A percentile compares a stretch with the other conserved stretches of the same genome.
Evolutionary conservation across 2,113 vertebrate species (phyloP).

Genomic region (Australoheros scitulus): DNA sequence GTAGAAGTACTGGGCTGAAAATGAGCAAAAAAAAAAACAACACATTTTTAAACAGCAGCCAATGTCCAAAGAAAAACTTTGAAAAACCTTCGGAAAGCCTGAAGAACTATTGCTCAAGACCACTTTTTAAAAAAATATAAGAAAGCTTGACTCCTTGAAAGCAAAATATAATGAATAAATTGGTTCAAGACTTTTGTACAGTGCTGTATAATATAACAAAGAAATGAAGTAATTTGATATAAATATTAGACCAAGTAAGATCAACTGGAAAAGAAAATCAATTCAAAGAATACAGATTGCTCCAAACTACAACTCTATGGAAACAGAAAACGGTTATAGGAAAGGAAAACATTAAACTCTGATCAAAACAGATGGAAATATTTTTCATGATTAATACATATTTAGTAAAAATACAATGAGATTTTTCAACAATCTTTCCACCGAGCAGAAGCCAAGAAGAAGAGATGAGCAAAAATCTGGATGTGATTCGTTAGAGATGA

Average conservation of each 20-base stretch:
- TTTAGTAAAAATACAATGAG: not conserved
- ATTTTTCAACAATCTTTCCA: not conserved
- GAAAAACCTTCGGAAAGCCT: not conserved
- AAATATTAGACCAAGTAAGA: conserved; percentile 5
- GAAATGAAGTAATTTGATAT: not conserved
- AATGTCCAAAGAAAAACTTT: not conserved
- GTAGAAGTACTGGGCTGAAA: not conserved
- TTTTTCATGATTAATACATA: not conserved
- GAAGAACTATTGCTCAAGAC: not conserved
- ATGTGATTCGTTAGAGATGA: conserved; percentile 50
- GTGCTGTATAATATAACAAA: not conserved
- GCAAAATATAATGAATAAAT: not conserved
- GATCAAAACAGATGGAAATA: not conserved
- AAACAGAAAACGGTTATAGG: not conserved
- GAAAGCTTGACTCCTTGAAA: not conserved
- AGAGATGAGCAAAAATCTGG: not conserved
- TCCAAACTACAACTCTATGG: not conserved
- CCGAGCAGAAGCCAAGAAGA: not conserved
- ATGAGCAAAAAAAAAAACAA: not conserved
- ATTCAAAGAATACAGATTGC: not conserved
- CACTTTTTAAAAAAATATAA: not conserved
- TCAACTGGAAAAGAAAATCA: not conserved
- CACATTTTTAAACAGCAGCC: too few relatives aligned
- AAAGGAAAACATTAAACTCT: not conserved
- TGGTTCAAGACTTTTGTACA: not conserved